Conservation (phyloP, 2,888 invertebrate genomes). For the Andrena praecox region DNA sequence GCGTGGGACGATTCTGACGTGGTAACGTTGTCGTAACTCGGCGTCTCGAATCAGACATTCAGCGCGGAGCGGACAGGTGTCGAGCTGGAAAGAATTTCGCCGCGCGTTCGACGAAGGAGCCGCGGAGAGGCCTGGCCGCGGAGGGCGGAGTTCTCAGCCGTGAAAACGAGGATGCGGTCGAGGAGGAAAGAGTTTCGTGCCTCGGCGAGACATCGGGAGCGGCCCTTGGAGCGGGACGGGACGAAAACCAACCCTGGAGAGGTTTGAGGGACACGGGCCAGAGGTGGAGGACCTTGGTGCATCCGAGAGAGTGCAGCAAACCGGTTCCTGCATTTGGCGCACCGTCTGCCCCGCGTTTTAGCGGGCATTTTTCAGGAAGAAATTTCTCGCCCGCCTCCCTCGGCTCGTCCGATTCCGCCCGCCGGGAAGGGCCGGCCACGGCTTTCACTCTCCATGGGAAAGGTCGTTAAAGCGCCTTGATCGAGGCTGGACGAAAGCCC, state of each 20-base stretch:
- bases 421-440: conserved; percentile 1
- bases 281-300: conserved; percentile 61
- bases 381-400: conserved; percentile 41
- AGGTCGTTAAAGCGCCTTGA: not conserved
- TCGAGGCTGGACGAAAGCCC: conserved; percentile 22
- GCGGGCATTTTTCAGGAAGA: conserved; percentile 60
- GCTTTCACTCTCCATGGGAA: conserved; percentile 47
- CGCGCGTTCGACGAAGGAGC: no score
- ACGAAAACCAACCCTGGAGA: conserved; percentile 41
- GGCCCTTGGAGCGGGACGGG: conserved; percentile 26
- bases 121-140: not conserved
- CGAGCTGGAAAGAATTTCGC: not conserved
- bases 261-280: conserved; percentile 50
- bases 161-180: conserved; percentile 26
- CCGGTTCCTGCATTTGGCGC: conserved; percentile 75
- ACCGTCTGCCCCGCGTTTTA: conserved; percentile 43
- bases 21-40: conserved; percentile 7
- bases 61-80: conserved; percentile 10
- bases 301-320: conserved; percentile 62
- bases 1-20: conserved; percentile 16
- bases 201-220: conserved; percentile 29
- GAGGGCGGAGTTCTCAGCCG: conserved; percentile 17
- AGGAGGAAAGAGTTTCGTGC: conserved; percentile 36
- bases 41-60: not conserved
- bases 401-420: conserved; percentile 7